Base-by-base conservation (phyloP, 1,140 invertebrate genomes). In the Tetragnatha versicolor region DNA sequence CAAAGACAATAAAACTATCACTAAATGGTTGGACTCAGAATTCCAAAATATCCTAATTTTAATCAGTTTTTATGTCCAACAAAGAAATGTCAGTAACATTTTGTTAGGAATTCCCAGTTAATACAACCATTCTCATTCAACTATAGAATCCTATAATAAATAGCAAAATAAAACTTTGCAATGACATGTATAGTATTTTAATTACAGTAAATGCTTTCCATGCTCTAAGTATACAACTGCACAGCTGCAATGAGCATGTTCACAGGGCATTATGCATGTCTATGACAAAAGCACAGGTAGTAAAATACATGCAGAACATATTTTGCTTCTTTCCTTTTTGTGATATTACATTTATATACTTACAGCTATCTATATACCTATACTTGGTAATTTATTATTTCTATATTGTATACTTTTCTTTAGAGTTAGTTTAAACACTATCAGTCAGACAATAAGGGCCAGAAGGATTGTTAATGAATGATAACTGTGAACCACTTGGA, bases 351-450 rank as follows among this genome's bases (percentile, higher is more conserved):
- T 42, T 66, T 65, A 77, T 42, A 75, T 42, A 51, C 25, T 35
- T 37, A 61, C 58, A 65, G 31, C 61, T 77, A 77, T 53, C 60
- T 77, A 77, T n/a, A n/a, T n/a, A 66, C 3, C 61, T 77, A 77
- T 37, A 65, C n/a, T n/a, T n/a, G n/a, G n/a, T n/a, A n/a, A n/a
- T n/a, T n/a, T n/a, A n/a, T n/a, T n/a, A n/a, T n/a, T n/a, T n/a
- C n/a, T n/a, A n/a, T n/a, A n/a, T n/a, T n/a, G n/a, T n/a, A n/a
- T n/a, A n/a, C n/a, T n/a, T n/a, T n/a, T n/a, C n/a, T n/a, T n/a
- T n/a, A n/a, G n/a, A n/a, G n/a, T n/a, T n/a, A n/a, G n/a, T n/a
- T n/a, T n/a, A n/a, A n/a, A n/a, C n/a, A n/a, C n/a, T n/a, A n/a
- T n/a, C n/a, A n/a, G n/a, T n/a, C n/a, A n/a, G n/a, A n/a, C n/a